These are phyloP conservation scores for Liodrosophila aerea DNA, from an alignment of 2,888 invertebrate species.

Conservation along the genomic window DNA sequence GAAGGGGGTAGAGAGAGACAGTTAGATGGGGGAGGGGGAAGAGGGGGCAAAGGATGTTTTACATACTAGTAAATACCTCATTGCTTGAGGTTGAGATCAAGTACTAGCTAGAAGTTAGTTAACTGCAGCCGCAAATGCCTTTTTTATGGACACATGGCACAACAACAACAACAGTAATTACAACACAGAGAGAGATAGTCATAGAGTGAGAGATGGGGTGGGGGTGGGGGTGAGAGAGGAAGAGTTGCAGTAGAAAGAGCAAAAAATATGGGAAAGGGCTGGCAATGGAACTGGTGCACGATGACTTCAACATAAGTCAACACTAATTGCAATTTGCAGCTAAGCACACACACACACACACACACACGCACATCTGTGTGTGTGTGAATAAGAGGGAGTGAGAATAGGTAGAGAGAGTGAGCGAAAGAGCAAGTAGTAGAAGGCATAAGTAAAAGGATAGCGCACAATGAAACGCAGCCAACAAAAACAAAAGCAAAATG, in stretches of 20 bases:
- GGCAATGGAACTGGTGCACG: constrained; percentile 36
- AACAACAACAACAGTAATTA: constrained; percentile 1
- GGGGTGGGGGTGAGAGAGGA: neutral
- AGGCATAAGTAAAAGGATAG: constrained; percentile 53
- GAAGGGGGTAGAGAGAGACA: neutral
- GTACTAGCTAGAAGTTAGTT: constrained; percentile 14
- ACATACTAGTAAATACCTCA: too few species aligned
- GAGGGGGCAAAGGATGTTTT: neutral
- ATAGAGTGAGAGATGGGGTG: neutral
- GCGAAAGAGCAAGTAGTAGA: constrained; percentile 7
- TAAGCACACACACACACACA: constrained; percentile 43
- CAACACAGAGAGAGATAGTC: neutral
- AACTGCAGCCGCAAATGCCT: constrained; percentile 38
- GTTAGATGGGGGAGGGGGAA: neutral
- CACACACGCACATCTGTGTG: constrained; percentile 12
- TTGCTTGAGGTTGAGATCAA: too few species aligned
- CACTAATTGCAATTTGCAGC: constrained; percentile 74
- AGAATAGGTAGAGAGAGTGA: neutral
- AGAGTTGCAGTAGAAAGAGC: neutral
- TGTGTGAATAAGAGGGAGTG: too few species aligned
- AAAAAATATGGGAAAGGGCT: neutral
- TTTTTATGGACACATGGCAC: constrained; percentile 32
- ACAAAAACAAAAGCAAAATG: constrained; percentile 44
- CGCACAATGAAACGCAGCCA: constrained; percentile 44
- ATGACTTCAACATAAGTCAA: constrained; percentile 70